Conservation (phyloP, 2,888 invertebrate genomes). For the Bellardia bayeri region DNA sequence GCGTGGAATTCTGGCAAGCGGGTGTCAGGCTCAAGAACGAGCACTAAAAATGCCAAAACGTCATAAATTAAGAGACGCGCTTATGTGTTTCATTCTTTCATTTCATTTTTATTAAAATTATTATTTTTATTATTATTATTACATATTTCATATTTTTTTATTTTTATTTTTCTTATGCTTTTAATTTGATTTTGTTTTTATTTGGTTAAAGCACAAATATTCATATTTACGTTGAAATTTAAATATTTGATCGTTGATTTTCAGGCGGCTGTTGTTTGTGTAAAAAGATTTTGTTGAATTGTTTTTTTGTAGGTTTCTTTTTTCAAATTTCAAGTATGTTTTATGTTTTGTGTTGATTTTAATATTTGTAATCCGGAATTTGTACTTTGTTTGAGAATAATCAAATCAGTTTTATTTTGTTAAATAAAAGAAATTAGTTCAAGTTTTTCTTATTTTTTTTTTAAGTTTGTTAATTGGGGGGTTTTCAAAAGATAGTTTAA, state of each 20-base stretch:
- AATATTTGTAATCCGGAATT: constrained; percentile 51
- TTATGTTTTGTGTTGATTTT: constrained; percentile 24
- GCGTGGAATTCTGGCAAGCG: constrained; percentile 68
- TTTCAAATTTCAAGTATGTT: constrained; percentile 22
- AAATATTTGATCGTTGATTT: background rate
- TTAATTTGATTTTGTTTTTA: constrained; percentile 64
- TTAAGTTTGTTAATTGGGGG: background rate
- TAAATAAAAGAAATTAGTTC: background rate
- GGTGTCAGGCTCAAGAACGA: constrained; percentile 72
- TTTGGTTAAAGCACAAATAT: constrained; percentile 14
- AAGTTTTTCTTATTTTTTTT: background rate
- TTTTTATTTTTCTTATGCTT: background rate
- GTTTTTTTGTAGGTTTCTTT: background rate
- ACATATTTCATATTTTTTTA: constrained; percentile 2
- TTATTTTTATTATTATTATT: constrained; percentile 61
- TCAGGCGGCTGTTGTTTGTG: background rate
- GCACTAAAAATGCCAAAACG: constrained; percentile 74
- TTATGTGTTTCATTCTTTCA: constrained; percentile 55
- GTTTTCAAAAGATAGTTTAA: too few relatives aligned
- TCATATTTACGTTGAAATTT: background rate
- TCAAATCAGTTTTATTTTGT: background rate
- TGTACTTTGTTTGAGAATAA: constrained; percentile 11
- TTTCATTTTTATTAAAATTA: constrained; percentile 65
- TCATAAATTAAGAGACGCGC: constrained; percentile 73
- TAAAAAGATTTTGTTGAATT: background rate